Evolutionary conservation across 1,140 invertebrate genomes (phyloP).

Genomic region (Lethrus apterus): DNA sequence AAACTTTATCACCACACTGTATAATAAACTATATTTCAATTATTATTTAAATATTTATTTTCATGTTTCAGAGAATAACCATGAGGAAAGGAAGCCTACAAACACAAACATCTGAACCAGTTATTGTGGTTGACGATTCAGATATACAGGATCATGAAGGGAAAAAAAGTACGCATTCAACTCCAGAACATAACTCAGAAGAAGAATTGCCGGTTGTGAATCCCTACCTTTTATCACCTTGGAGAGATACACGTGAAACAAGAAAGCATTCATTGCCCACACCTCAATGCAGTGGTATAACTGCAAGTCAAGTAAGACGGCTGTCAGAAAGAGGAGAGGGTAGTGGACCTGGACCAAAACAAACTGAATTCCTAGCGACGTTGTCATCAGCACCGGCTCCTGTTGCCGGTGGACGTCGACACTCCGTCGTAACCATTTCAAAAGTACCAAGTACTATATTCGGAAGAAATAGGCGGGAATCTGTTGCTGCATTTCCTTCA

Average conservation of each 20-base stretch:
- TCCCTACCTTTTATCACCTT: constrained; percentile 71
- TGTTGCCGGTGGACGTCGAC: constrained; percentile 63
- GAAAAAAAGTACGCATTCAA: constrained; percentile 40
- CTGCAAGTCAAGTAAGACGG: constrained; percentile 72
- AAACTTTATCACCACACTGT: too few species aligned
- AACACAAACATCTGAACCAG: constrained; percentile 53
- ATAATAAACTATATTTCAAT: too few species aligned
- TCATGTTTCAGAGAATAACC: background rate
- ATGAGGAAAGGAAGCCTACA: constrained; percentile 35
- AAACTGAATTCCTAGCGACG: constrained; percentile 72
- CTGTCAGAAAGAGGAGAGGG: constrained; percentile 70
- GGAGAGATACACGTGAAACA: constrained; percentile 54
- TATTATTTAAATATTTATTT: too few species aligned
- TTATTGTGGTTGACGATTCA: constrained; percentile 74
- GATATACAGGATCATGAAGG: constrained; percentile 56
- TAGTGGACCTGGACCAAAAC: constrained; percentile 57
- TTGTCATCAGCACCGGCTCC: constrained; percentile 62
- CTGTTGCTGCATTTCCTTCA: constrained; percentile 65
- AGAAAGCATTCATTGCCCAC: constrained; percentile 75
- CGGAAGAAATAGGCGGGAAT: constrained; percentile 67
- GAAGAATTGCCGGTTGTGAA: constrained; percentile 66
- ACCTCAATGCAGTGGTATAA: constrained; percentile 73
- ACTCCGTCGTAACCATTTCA: constrained; percentile 78
- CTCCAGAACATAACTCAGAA: constrained; percentile 55
- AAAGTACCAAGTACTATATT: constrained; percentile 66